A percentile compares a stretch with the other conserved stretches of the same genome.
Conservation (phyloP, 2,888 invertebrate species). For the Limnephilus rhombicus region DNA sequence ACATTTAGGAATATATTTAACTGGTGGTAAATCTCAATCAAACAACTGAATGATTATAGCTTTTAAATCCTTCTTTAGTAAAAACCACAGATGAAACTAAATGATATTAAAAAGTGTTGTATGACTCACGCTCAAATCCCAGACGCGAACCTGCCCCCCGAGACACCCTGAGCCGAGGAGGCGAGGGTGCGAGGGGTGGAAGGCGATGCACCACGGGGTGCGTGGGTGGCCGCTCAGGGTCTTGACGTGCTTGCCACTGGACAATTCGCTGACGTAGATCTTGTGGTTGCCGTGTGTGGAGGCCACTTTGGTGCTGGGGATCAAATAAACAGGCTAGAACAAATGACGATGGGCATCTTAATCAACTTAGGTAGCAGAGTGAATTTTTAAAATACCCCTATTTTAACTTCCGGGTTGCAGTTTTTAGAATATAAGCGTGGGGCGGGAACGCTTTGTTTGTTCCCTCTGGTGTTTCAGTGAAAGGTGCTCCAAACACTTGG, state of each 20-base stretch:
- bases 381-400: neutral
- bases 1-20: too few relatives aligned
- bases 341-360: neutral
- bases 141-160: constrained; percentile 92
- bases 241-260: constrained; percentile 87
- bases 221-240: constrained; percentile 90
- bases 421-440: too few relatives aligned
- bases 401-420: neutral
- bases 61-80: neutral
- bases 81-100: neutral
- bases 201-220: constrained; percentile 94
- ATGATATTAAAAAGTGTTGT: neutral
- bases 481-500: neutral
- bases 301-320: constrained; percentile 84
- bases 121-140: constrained; percentile 85
- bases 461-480: neutral
- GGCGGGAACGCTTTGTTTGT: neutral
- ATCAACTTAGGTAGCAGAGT: neutral
- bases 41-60: neutral
- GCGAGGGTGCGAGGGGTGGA: constrained; percentile 90
- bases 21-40: neutral
- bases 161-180: constrained; percentile 93
- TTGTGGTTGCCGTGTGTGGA: constrained; percentile 94
- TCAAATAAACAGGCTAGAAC: neutral
- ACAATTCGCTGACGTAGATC: constrained; percentile 89